phyloP scores from a whole-genome alignment of 2,888 invertebrate species.

The Therioaphis trifolii region DNA sequence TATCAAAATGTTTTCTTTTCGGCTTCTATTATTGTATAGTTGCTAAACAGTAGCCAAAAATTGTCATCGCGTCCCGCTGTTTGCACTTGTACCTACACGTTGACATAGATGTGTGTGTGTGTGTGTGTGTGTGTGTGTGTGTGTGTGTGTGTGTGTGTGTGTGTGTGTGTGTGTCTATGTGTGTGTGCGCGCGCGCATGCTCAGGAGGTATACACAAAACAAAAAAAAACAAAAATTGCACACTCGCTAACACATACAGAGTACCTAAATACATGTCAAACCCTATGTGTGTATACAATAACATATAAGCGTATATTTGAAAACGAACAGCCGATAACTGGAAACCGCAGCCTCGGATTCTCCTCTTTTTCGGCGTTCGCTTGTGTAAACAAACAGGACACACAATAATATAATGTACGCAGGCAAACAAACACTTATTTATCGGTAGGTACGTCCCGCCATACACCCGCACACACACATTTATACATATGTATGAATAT shows the following conservation, averaged over 20 bases:
- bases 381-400: slow-evolving; percentile 14
- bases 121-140: background rate
- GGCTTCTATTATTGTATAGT: background rate
- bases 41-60: no score
- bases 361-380: slow-evolving; percentile 36
- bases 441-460: background rate
- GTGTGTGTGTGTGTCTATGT: background rate
- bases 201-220: no score
- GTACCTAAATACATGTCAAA: no score
- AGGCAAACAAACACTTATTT: slow-evolving; percentile 50
- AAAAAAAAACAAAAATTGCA: no score
- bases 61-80: slow-evolving; percentile 38
- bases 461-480: no score
- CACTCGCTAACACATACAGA: no score
- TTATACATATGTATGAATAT: no score
- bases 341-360: slow-evolving; percentile 42
- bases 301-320: background rate
- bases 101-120: no score
- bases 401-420: slow-evolving; percentile 29
- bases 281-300: no score
- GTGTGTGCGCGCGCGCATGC: no score
- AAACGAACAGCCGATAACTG: slow-evolving; percentile 35
- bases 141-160: background rate
- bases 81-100: no score
- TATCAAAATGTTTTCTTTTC: slow-evolving; percentile 26